These are phyloP conservation scores for Cavia aperea DNA, from an alignment of 2,113 vertebrate genomes.

Conservation along the genomic window DNA sequence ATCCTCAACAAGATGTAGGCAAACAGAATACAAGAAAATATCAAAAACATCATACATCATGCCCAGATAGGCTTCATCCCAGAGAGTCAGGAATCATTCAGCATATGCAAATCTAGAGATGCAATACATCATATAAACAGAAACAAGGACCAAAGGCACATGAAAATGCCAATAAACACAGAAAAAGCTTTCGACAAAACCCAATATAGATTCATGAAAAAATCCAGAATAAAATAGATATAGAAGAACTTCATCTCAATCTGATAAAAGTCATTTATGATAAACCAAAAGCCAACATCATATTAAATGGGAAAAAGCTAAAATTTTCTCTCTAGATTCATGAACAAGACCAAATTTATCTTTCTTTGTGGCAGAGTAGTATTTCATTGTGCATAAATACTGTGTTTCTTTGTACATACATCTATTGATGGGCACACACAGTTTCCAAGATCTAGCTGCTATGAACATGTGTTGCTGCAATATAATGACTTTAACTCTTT, in stretches of 20 bases:
- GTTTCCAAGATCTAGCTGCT: not conserved
- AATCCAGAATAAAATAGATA: not conserved
- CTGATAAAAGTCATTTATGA: not conserved
- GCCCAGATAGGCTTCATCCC: not conserved
- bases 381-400: not conserved
- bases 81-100: not conserved
- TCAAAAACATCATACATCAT: not conserved
- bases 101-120: not conserved
- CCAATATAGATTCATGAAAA: too few relatives aligned
- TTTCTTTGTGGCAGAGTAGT: not conserved
- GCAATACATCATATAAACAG: not conserved
- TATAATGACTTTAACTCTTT: too few relatives aligned
- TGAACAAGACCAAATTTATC: not conserved
- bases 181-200: not conserved
- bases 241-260: not conserved
- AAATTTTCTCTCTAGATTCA: not conserved
- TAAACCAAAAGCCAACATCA: not conserved
- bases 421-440: not conserved
- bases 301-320: not conserved
- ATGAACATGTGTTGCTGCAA: too few relatives aligned
- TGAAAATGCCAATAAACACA: not conserved
- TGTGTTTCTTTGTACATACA: not conserved
- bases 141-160: not conserved
- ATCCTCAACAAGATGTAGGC: not conserved
- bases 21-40: not conserved